Conservation (phyloP, 1,140 invertebrate genomes). For the Macrotrachela quadricornifera region DNA sequence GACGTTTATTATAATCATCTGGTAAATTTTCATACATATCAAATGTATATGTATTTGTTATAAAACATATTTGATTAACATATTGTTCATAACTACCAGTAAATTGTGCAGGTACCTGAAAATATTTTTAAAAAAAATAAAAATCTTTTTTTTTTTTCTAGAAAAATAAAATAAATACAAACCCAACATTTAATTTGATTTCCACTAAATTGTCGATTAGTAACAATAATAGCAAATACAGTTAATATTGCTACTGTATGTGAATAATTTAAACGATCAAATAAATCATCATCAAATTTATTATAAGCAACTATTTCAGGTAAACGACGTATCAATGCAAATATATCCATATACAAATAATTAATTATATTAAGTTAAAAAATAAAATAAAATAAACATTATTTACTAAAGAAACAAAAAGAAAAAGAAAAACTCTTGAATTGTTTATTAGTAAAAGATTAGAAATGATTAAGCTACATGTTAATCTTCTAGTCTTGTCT, state of each 20-base stretch:
- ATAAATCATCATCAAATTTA: conserved; percentile 14
- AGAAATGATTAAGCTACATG: no score
- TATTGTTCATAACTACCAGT: neutral
- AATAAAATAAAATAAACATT: no score
- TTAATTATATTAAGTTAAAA: no score
- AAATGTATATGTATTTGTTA: neutral
- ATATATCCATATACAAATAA: neutral
- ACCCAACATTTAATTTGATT: conserved; percentile 40
- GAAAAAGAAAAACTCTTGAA: no score
- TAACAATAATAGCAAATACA: conserved; percentile 63
- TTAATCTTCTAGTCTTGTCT: no score
- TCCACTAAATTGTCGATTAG: conserved; percentile 38
- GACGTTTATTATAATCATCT: neutral
- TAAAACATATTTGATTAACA: conserved; percentile 19
- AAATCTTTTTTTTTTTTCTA: neutral
- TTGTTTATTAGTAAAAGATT: no score
- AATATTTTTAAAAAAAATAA: neutral
- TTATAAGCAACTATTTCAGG: neutral
- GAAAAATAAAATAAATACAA: no score
- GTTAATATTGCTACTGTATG: conserved; percentile 65
- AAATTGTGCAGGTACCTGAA: conserved; percentile 6
- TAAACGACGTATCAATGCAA: neutral
- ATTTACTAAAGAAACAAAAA: no score
- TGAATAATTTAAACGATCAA: conserved; percentile 53
- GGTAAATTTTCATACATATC: neutral